Base-by-base conservation (phyloP, 2,888 invertebrate genomes). In the Phengaris arion region DNA sequence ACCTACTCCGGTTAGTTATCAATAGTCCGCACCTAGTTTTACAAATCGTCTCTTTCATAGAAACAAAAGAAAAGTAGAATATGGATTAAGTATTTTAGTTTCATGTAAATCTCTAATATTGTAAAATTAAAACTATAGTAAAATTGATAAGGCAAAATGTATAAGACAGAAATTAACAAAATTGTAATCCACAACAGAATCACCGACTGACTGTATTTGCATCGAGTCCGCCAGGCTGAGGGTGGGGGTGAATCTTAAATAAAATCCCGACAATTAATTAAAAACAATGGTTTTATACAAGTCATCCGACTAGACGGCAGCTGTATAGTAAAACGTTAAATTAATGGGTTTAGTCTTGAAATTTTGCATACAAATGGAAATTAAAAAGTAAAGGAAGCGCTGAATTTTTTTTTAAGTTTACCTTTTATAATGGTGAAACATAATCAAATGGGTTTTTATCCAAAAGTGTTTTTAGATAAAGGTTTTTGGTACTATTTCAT, bases 141-240 rank as follows among this genome's bases (percentile, higher is more conserved):
- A 52, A 52, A 9, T 10, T 52, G 9, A 52, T 52, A 64, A 45
- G 9, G 59, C 22, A 59, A 35, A 35, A 5, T 10, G 52, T 9
- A 64, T 64, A 64, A 64, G 35, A 64, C 12, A 12, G 6, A 64
- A 64, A 64, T 64, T 64, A 64, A 35, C 35, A 64, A 64, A 22
- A 64, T 15, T 64, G 22, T 64, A 22, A 64, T 22, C 22, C 22
- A 22, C 22, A 51, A 75, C 75, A 79, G 74, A 79, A 76, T 78
- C 78, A 79, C 78, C 75, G 78, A 9, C 12, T 68, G 78, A 9
- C 12, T 68, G n/a, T 70, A 72, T 70, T 70, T 70, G 52, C 52
- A 72, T 72, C 54, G 48, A 70, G 52, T 35, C 72, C 72, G 52
- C 52, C 52, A 10, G 52, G 70, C 22, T 2, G 22, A 52, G 35